Conservation (phyloP, 2,797 vertebrate genomes). For the Ispidina picta region DNA sequence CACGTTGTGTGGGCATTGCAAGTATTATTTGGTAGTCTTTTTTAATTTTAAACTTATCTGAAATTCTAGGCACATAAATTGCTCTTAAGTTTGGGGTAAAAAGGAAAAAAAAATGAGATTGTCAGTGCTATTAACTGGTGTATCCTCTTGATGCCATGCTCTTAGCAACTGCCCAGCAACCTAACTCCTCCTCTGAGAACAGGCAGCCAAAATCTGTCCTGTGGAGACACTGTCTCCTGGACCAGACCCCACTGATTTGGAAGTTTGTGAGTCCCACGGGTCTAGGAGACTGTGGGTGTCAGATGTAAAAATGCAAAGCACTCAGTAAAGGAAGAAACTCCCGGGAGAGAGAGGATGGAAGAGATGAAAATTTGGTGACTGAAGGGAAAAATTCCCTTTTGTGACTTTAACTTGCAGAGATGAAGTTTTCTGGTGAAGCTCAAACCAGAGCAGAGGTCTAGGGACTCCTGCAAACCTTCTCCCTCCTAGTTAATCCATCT, state of each 20-base stretch:
- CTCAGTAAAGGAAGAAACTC: neutral
- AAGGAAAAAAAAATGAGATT: neutral
- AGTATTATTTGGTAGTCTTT: conserved; percentile 29
- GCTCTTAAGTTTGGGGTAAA: neutral
- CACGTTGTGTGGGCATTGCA: conserved; percentile 43
- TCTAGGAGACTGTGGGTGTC: neutral
- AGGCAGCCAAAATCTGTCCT: neutral
- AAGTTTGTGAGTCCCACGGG: neutral
- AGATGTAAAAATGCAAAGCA: neutral
- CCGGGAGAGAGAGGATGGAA: neutral
- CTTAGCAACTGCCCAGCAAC: neutral
- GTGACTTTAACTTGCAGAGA: neutral
- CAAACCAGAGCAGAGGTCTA: neutral
- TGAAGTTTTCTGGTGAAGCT: neutral
- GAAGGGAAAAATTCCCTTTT: neutral
- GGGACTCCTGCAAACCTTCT: neutral
- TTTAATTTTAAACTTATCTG: conserved; percentile 35
- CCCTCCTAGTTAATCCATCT: neutral
- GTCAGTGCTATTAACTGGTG: neutral
- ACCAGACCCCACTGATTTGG: neutral
- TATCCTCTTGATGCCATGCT: neutral
- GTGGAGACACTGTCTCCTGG: neutral
- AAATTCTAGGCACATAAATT: conserved; percentile 10
- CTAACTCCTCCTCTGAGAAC: neutral
- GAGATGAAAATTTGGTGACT: neutral